A percentile compares a stretch with the other conserved stretches of the same genome.
Evolutionary conservation across 2,797 vertebrate species (phyloP).

Genomic region (Molothrus ater): DNA sequence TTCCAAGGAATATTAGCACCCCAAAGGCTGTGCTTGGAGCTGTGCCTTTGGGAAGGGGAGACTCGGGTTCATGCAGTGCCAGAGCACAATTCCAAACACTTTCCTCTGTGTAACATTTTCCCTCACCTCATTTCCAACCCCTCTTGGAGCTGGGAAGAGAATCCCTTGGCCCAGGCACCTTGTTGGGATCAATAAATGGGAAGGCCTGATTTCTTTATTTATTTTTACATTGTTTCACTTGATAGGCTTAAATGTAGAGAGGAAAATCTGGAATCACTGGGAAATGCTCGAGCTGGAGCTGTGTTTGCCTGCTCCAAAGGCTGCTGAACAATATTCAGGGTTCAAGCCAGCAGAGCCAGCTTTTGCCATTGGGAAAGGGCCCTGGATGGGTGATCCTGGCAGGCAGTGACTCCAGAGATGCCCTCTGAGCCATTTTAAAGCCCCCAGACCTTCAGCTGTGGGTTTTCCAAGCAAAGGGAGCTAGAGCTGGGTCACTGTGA

Average conservation of each 20-base stretch:
- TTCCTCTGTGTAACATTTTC: not conserved
- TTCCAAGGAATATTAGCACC: conserved; percentile 10
- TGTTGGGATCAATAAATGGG: not conserved
- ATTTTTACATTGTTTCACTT: not conserved
- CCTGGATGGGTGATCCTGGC: not conserved
- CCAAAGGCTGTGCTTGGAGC: conserved; percentile 16
- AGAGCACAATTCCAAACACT: not conserved
- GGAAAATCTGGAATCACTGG: not conserved
- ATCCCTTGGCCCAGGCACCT: not conserved
- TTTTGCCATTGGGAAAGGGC: not conserved
- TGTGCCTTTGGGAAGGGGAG: not conserved
- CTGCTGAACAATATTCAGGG: not conserved
- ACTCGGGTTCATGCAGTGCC: not conserved
- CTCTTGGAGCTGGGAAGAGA: not conserved
- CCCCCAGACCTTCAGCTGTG: not conserved
- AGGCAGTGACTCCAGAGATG: not conserved
- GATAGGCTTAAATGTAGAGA: not conserved
- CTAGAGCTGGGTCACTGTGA: not conserved
- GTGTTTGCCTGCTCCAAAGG: not conserved
- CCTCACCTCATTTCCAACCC: not conserved
- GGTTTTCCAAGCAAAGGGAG: not conserved
- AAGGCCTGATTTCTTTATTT: not conserved
- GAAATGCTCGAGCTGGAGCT: not conserved
- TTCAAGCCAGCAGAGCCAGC: not conserved
- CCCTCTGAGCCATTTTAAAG: not conserved